Conservation (phyloP, 2,888 invertebrate species). For the Torymus texanus region DNA sequence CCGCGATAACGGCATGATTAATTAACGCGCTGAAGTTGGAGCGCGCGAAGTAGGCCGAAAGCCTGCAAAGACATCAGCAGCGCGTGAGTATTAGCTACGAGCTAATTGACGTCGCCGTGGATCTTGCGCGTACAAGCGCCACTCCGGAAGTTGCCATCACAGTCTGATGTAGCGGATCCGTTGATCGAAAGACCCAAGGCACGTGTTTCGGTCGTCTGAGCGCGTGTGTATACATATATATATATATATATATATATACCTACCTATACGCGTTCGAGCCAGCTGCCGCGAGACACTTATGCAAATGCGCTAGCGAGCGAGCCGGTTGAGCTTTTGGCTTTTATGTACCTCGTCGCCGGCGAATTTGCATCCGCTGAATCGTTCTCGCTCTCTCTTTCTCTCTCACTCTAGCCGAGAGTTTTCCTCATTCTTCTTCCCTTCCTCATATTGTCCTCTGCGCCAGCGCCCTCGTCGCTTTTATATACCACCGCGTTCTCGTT, state of each 20-base stretch:
- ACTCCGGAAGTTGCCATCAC: conserved; percentile 32
- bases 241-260: too few species aligned
- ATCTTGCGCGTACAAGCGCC: conserved; percentile 39
- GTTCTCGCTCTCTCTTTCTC: conserved; percentile 36
- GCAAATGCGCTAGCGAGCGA: conserved; percentile 68
- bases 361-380: conserved; percentile 72
- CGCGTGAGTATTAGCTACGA: not conserved
- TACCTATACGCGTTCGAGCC: conserved; percentile 53
- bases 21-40: not conserved
- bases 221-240: not conserved
- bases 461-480: conserved; percentile 25
- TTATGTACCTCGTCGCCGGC: conserved; percentile 67
- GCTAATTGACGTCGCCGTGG: conserved; percentile 34
- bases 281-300: conserved; percentile 73
- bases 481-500: not conserved
- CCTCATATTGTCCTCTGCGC: conserved; percentile 53
- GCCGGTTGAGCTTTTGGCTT: conserved; percentile 71
- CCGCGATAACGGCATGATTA: not conserved
- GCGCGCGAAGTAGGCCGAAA: not conserved
- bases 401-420: conserved; percentile 35
- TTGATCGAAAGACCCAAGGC: conserved; percentile 66
- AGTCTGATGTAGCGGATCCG: conserved; percentile 58
- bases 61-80: not conserved
- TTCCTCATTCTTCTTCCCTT: conserved; percentile 58
- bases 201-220: conserved; percentile 67